Percentiles rank a stretch among this genome's conserved stretches.
Conservation (phyloP, 2,797 vertebrate genomes). For the Pangasius larnaudii region DNA sequence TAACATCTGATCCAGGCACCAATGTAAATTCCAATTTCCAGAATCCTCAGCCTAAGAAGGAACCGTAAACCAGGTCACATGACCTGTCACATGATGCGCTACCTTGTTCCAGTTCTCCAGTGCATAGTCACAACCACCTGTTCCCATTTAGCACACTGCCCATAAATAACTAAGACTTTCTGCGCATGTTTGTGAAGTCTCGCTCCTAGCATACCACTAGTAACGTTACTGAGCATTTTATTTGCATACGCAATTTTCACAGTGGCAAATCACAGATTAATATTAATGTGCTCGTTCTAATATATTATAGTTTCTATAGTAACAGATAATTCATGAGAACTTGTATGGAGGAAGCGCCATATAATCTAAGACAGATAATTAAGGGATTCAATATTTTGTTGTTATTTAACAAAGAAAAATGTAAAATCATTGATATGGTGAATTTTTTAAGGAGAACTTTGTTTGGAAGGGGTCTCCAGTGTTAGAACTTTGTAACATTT, state of each 20-base stretch:
- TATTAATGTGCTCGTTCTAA: not conserved
- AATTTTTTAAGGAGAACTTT: not conserved
- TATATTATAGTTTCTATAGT: not conserved
- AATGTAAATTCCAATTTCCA: not conserved
- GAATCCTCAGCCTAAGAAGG: not conserved
- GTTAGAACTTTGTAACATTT: not conserved
- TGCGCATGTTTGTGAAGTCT: not conserved
- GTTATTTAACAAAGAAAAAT: not conserved
- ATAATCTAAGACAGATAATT: not conserved
- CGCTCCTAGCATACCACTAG: not conserved
- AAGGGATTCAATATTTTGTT: not conserved
- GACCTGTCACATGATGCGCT: not conserved
- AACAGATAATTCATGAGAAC: not conserved
- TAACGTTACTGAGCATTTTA: not conserved
- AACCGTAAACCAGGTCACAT: not conserved
- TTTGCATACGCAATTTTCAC: not conserved
- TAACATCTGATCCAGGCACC: not conserved
- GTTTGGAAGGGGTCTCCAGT: not conserved
- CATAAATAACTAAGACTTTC: not conserved
- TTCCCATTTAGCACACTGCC: not conserved
- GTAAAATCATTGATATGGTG: not conserved
- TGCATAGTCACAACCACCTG: not conserved
- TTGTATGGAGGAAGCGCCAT: not conserved
- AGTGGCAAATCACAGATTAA: not conserved
- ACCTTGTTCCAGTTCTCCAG: not conserved